Conservation (phyloP, 2,888 invertebrate genomes). For the Chrysolina americana region DNA sequence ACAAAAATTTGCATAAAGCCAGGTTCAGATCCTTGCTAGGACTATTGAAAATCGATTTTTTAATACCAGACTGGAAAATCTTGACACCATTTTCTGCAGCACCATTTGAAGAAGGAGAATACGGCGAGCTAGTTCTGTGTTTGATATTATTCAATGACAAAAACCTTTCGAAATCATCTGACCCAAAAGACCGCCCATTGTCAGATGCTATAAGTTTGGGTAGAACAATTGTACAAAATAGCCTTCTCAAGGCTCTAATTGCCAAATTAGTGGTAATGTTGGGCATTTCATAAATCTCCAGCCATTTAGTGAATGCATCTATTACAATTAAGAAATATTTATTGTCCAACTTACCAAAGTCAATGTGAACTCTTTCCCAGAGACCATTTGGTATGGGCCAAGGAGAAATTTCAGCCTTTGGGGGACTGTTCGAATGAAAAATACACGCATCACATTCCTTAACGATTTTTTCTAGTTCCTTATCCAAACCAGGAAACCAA, state of each 20-base stretch:
- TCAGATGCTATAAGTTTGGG: not conserved
- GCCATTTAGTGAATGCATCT: too few species aligned
- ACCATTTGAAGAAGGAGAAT: not conserved
- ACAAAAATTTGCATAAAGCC: not conserved
- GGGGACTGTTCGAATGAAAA: not conserved
- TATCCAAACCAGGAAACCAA: not conserved
- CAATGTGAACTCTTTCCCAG: too few species aligned
- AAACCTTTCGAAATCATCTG: not conserved
- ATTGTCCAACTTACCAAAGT: too few species aligned
- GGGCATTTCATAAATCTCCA: not conserved
- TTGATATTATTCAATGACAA: not conserved
- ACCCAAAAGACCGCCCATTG: not conserved
- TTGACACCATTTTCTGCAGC: not conserved
- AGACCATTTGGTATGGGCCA: too few species aligned
- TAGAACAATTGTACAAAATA: not conserved
- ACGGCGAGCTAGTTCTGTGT: conserved; percentile 4
- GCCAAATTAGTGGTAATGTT: not conserved
- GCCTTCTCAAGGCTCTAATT: not conserved
- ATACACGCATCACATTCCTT: not conserved
- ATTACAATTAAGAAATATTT: too few species aligned
- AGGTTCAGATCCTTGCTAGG: not conserved
- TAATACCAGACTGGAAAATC: not conserved
- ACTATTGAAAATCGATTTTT: not conserved
- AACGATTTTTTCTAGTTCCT: not conserved
- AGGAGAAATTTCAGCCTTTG: not conserved